Percentiles rank a stretch among this genome's conserved stretches.
These are phyloP conservation scores for Idaea aversata DNA, from an alignment of 2,888 invertebrate genomes.

Conservation along the genomic window DNA sequence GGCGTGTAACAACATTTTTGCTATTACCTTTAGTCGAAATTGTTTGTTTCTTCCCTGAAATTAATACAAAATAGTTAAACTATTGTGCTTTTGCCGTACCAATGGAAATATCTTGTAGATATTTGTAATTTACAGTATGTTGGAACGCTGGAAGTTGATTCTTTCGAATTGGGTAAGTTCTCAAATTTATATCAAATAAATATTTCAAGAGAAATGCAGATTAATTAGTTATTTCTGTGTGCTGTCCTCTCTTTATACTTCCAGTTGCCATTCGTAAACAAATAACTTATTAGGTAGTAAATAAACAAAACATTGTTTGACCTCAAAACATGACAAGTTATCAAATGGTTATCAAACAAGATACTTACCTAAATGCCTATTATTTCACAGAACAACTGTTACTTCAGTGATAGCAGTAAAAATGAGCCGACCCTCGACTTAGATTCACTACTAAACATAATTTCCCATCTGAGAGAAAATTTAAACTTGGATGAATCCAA, in stretches of 20 bases:
- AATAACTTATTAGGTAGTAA: not conserved
- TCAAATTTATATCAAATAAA: not conserved
- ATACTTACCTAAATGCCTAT: constrained; percentile 2
- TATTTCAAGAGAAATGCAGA: not conserved
- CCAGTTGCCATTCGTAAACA: not conserved
- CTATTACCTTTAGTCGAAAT: constrained; percentile 37
- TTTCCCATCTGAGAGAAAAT: constrained; percentile 64
- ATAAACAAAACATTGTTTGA: not conserved
- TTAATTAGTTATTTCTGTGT: not conserved
- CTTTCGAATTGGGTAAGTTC: constrained; percentile 67
- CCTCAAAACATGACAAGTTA: not conserved
- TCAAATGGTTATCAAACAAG: not conserved
- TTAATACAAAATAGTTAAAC: constrained; percentile 17
- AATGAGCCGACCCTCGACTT: constrained; percentile 44
- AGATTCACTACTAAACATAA: constrained; percentile 56
- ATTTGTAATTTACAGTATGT: constrained; percentile 42
- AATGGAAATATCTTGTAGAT: constrained; percentile 19
- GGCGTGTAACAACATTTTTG: constrained; percentile 50
- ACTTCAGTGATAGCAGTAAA: constrained; percentile 49
- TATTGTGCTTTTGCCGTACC: constrained; percentile 4
- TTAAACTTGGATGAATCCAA: constrained; percentile 66
- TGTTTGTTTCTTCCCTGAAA: constrained; percentile 38
- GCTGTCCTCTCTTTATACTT: not conserved
- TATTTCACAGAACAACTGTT: constrained; percentile 71
- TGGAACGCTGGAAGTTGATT: constrained; percentile 69